phyloP scores from a whole-genome alignment of 2,888 invertebrate species.

The Listrodromus nycthemerus region DNA sequence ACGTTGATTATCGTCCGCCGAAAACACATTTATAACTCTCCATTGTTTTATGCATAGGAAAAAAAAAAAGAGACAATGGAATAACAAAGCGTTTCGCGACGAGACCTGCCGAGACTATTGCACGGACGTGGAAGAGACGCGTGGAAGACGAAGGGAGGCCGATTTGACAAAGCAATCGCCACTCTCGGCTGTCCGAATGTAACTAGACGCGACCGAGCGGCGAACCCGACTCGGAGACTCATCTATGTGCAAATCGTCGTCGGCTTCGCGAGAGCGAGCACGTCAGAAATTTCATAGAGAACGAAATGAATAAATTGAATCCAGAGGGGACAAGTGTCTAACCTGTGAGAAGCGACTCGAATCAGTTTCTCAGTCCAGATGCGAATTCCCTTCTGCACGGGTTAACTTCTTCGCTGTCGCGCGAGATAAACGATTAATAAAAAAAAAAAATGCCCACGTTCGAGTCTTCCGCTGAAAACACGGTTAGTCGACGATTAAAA shows the following conservation, averaged over 20 bases:
- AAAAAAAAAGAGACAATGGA: conserved; percentile 14
- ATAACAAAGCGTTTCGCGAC: conserved; percentile 28
- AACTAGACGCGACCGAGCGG: conserved; percentile 31
- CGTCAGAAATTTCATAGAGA: conserved; percentile 32
- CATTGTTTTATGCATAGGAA: background rate
- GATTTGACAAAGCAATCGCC: conserved; percentile 32
- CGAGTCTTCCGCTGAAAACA: too few species aligned
- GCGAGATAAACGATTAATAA: background rate
- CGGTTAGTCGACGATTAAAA: too few species aligned
- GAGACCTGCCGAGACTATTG: conserved; percentile 8
- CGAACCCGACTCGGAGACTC: conserved; percentile 20
- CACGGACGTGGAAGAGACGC: background rate
- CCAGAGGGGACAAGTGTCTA: conserved; percentile 21
- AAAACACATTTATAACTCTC: background rate
- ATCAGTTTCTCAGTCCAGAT: conserved; percentile 8
- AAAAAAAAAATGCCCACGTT: background rate
- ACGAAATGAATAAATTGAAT: conserved; percentile 24
- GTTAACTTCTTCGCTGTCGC: background rate
- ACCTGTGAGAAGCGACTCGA: background rate
- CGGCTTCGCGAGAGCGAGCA: background rate
- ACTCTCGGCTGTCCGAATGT: conserved; percentile 8
- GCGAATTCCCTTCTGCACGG: conserved; percentile 29
- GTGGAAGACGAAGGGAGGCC: background rate
- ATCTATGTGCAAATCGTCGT: conserved; percentile 53
- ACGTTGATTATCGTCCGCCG: too few species aligned